These are phyloP conservation scores for Scolopax bukidnonensis DNA, from an alignment of 2,797 vertebrate species.

Conservation along the genomic window DNA sequence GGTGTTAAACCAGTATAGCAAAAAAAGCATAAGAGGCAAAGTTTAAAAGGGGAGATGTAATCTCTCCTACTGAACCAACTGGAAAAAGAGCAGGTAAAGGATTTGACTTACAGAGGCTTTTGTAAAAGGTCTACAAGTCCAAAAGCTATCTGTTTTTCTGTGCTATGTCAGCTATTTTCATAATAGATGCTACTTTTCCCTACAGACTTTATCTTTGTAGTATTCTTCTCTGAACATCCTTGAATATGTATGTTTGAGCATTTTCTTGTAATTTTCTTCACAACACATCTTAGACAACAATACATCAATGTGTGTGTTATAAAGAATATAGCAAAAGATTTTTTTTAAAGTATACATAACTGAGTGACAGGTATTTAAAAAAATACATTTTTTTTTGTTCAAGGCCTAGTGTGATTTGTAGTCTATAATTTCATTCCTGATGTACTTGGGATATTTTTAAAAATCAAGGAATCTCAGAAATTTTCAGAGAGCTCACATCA, in stretches of 20 bases:
- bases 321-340: not conserved
- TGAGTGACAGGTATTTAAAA: not conserved
- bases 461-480: not conserved
- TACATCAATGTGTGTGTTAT: not conserved
- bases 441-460: not conserved
- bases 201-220: not conserved
- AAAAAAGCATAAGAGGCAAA: not conserved
- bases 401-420: not conserved
- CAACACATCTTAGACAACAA: not conserved
- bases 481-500: not conserved
- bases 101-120: not conserved
- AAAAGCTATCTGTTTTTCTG: not conserved
- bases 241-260: not conserved
- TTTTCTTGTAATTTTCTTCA: not conserved
- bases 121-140: not conserved
- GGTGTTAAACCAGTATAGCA: not conserved
- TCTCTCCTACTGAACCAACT: not conserved
- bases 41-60: not conserved
- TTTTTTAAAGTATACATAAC: not conserved
- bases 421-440: not conserved
- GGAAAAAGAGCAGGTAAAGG: not conserved
- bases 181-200: not conserved
- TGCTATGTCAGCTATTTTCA: not conserved
- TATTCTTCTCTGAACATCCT: not conserved
- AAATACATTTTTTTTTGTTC: rapidly evolving